Conservation (phyloP, 2,113 vertebrate genomes). For the Tupaia tana region DNA sequence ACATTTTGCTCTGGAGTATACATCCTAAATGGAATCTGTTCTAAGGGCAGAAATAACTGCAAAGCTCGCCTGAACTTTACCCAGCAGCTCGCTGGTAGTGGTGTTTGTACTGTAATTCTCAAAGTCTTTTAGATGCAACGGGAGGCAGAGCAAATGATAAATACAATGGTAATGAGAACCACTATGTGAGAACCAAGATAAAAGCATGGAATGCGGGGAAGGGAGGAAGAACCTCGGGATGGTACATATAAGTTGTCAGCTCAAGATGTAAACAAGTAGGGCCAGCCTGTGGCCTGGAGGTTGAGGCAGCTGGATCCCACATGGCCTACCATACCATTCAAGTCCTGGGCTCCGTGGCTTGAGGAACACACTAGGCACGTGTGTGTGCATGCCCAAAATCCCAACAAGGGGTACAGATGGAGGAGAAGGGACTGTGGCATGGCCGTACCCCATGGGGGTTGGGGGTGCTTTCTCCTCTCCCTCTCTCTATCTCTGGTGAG, state of each 20-base stretch:
- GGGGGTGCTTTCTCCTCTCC: no score
- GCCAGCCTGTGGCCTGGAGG: no score
- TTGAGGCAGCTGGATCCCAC: no score
- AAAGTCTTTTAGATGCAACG: background rate
- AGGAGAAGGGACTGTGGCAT: no score
- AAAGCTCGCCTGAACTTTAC: slow-evolving; percentile 4
- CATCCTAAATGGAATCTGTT: slow-evolving; percentile 7
- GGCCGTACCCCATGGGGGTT: no score
- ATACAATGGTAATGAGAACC: background rate
- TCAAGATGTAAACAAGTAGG: background rate
- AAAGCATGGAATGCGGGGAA: background rate
- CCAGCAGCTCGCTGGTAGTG: background rate
- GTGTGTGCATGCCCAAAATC: no score
- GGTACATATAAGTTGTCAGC: background rate
- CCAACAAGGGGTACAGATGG: no score
- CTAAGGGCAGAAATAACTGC: background rate
- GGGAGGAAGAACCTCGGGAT: background rate
- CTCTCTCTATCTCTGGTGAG: no score
- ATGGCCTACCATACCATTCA: no score
- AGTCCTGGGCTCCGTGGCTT: no score
- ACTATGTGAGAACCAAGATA: background rate
- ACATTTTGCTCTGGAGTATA: background rate
- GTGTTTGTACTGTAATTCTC: background rate
- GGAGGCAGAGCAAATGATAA: background rate
- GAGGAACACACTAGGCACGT: no score